Percentiles rank a stretch among this genome's conserved stretches.
phyloP scores from a whole-genome alignment of 23 tunicate species.

The Botrylloides violaceus region DNA sequence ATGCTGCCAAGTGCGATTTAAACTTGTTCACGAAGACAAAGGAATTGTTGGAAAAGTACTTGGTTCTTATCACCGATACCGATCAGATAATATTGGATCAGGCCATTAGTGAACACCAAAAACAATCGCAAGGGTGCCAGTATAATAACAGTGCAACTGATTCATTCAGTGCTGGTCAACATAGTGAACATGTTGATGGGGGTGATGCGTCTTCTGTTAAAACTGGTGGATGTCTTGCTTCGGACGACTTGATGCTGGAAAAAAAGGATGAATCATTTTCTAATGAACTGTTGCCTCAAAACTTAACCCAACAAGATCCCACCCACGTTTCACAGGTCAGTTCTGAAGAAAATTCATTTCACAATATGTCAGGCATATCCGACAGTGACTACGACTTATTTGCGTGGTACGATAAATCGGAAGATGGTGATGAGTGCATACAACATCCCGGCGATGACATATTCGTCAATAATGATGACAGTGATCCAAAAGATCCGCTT shows the following conservation, averaged over 20 bases:
- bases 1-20: background rate
- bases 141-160: background rate
- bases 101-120: background rate
- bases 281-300: background rate
- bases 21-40: background rate
- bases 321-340: no score
- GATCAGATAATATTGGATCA: constrained; percentile 3
- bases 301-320: constrained; percentile 2
- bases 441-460: no score
- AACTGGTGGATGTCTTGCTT: no score
- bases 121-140: background rate
- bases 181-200: no score
- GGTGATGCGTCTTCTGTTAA: no score
- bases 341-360: no score
- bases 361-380: no score
- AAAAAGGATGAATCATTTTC: background rate
- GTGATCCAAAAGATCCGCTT: no score
- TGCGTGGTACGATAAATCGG: no score
- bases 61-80: background rate
- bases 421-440: no score
- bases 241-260: background rate
- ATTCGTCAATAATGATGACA: no score
- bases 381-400: no score
- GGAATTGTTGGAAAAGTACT: background rate
- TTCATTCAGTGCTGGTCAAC: background rate